These are phyloP conservation scores for Polyommatus iphigenia DNA, from an alignment of 2,888 invertebrate genomes.

Conservation along the genomic window DNA sequence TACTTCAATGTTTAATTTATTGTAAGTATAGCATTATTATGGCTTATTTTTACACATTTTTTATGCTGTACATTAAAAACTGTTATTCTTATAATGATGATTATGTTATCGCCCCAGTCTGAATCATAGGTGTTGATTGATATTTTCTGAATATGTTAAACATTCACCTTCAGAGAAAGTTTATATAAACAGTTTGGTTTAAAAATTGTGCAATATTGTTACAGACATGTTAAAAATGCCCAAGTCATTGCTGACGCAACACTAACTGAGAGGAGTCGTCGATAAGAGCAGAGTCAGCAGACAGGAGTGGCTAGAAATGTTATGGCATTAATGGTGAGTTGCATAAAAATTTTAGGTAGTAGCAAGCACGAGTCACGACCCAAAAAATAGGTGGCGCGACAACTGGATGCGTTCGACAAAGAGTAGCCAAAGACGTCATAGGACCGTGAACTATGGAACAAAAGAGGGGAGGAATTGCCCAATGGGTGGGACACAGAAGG, in stretches of 20 bases:
- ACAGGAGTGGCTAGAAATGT: neutral
- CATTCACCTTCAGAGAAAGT: neutral
- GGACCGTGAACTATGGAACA: no score
- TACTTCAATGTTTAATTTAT: no score
- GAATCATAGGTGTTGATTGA: conserved; percentile 38
- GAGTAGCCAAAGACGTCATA: no score
- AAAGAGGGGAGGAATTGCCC: no score
- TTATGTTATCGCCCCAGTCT: conserved; percentile 40
- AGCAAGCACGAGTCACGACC: no score
- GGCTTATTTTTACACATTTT: no score
- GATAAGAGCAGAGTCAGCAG: neutral
- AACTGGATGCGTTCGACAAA: no score
- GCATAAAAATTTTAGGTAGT: neutral
- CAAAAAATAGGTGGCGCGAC: no score
- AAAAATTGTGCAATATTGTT: neutral
- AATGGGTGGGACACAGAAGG: no score
- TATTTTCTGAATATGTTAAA: conserved; percentile 33
- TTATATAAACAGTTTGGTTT: neutral
- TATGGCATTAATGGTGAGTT: neutral
- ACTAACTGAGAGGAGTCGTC: neutral
- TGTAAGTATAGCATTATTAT: no score
- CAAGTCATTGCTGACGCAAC: neutral
- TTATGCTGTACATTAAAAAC: no score
- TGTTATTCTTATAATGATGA: conserved; percentile 36
- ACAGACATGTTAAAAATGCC: neutral